Base-by-base conservation (phyloP, 2,888 invertebrate species). In the Orchesella flavescens region DNA sequence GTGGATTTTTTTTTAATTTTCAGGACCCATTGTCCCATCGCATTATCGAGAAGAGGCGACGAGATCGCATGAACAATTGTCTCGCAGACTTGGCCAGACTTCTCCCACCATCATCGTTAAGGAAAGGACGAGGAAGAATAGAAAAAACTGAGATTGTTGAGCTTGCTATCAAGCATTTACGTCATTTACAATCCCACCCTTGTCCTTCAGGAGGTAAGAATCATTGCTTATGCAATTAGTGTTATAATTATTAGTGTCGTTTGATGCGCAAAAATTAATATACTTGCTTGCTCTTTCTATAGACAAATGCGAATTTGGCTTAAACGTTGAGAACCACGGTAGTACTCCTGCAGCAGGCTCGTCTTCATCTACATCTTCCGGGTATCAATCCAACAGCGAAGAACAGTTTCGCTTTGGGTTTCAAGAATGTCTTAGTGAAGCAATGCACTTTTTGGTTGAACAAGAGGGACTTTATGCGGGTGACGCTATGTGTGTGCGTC, bases 131-230 rank as follows among this genome's bases (percentile, higher is more conserved):
- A 76, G 98, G 98, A 17, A 93, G 98, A 59, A 96, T 98, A 69
- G 98, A 98, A 90, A 98, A 98, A 91, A 98, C 98, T 0, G 98
- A 98, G 91, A 98, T 98, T 84, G 97, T 98, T 83, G 98, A 98
- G 91, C 97, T 98, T 97, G 97, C 98, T 59, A 98, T 97, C 86
- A 94, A 96, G 80, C 97, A 98, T 89, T 94, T 98, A 91, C 96
- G 96, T 90, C 95, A 95, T 90, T 92, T 98, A 84, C 96, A 97
- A 87, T 89, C 89, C 19, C 90, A 90, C 78, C 89, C 90, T 12
- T 90, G 89, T 83, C 89, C 89, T 59, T 88, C 89, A 77, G 88
- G 89, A 84, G 89, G 90, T 90, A 85, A 86, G 84, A 19, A 73
- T 17, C 10, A 63, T 63, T 63, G 23, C 15, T n/a, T 79, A 24